Evolutionary conservation across 2,797 vertebrate species (phyloP).

Genomic region (Lates japonicus): DNA sequence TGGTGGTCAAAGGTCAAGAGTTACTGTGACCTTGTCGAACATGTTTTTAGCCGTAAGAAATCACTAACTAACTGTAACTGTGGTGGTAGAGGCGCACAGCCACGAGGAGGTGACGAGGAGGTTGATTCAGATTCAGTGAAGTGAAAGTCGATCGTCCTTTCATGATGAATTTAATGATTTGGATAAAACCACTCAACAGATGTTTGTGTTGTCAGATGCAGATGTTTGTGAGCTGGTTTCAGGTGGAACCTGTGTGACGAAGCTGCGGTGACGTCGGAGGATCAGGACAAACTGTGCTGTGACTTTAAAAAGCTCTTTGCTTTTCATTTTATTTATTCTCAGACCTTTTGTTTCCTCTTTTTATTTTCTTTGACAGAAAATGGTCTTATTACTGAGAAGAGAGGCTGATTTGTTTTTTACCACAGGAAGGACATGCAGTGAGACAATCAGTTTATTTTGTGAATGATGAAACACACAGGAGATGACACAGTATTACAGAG

Average conservation of each 20-base stretch:
- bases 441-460: slow-evolving; percentile 55
- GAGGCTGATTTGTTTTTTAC: slow-evolving; percentile 62
- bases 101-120: no score
- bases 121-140: not conserved
- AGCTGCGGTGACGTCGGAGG: not conserved
- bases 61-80: no score
- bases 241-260: slow-evolving; percentile 3
- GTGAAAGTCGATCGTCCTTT: not conserved
- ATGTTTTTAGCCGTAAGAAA: no score
- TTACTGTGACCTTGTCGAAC: no score
- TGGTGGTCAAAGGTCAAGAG: no score
- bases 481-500: slow-evolving; percentile 71
- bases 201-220: not conserved
- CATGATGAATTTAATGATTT: not conserved
- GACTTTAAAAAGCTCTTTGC: slow-evolving; percentile 18
- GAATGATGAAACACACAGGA: slow-evolving; percentile 67
- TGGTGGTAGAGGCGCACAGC: no score
- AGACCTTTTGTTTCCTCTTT: slow-evolving; percentile 39
- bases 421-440: slow-evolving; percentile 39
- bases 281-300: slow-evolving; percentile 30
- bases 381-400: slow-evolving; percentile 68
- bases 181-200: not conserved
- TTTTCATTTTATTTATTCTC: slow-evolving; percentile 80
- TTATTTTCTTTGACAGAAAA: slow-evolving; percentile 79
- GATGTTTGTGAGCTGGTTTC: not conserved